Evolutionary conservation across 2,888 invertebrate species (phyloP).

Genomic region (Plagodis pulveraria): DNA sequence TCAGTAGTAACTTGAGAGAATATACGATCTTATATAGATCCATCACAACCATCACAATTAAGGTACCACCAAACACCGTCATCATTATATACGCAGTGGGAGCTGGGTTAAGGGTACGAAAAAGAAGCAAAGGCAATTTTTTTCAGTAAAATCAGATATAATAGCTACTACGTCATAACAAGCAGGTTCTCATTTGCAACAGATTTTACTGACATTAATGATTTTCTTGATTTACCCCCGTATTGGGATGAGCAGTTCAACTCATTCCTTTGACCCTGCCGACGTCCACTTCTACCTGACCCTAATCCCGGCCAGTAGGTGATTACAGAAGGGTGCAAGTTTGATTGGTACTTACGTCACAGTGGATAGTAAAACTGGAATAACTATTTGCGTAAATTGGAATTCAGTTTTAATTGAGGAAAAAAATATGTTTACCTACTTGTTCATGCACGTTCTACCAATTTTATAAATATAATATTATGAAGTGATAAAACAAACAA

Average conservation of each 20-base stretch:
- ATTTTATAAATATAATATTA: no score
- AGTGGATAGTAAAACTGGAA: slow-evolving; percentile 56
- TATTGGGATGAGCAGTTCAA: slow-evolving; percentile 12
- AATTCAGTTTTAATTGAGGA: slow-evolving; percentile 44
- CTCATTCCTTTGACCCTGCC: slow-evolving; percentile 11
- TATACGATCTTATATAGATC: no score
- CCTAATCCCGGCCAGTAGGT: slow-evolving; percentile 29
- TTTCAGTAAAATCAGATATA: no score
- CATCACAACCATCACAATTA: no score
- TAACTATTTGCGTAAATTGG: slow-evolving; percentile 54
- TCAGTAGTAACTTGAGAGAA: no score
- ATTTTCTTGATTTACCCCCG: slow-evolving; percentile 7
- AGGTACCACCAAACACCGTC: no score
- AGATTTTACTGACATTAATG: slow-evolving; percentile 5
- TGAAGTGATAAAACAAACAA: no score
- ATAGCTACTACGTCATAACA: not conserved
- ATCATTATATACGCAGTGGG: no score
- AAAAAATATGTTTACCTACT: no score
- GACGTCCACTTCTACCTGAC: slow-evolving; percentile 2
- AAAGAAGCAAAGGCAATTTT: no score
- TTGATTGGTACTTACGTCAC: slow-evolving; percentile 41
- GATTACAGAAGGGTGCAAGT: slow-evolving; percentile 7
- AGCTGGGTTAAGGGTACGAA: no score
- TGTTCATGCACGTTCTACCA: no score
- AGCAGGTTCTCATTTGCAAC: slow-evolving; percentile 5